These are phyloP conservation scores for Furnarius figulus DNA, from an alignment of 2,113 vertebrate species.

Conservation along the genomic window DNA sequence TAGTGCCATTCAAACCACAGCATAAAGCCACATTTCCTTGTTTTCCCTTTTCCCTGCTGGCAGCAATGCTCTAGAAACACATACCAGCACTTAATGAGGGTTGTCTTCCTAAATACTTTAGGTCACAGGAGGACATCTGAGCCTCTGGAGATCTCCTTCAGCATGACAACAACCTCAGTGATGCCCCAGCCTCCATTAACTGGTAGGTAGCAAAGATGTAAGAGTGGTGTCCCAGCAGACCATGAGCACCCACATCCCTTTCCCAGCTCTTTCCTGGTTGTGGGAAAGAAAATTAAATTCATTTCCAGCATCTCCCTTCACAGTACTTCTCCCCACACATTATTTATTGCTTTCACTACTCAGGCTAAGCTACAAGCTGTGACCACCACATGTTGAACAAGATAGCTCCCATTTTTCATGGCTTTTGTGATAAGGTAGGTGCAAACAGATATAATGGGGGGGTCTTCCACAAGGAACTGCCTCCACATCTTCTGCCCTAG, in stretches of 20 bases:
- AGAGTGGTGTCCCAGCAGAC: not conserved
- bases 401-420: not conserved
- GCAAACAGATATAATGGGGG: not conserved
- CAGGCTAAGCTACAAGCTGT: not conserved
- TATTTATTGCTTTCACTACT: not conserved
- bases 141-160: not conserved
- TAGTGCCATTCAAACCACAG: not conserved
- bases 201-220: not conserved
- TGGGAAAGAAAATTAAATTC: not conserved
- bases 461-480: not conserved
- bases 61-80: not conserved
- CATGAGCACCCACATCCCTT: not conserved
- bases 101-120: not conserved
- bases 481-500: not conserved
- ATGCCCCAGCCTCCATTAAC: not conserved
- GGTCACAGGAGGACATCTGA: not conserved
- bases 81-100: not conserved
- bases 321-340: accelerated
- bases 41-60: not conserved
- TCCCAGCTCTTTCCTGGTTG: not conserved
- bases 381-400: not conserved
- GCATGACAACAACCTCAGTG: not conserved
- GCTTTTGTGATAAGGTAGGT: not conserved
- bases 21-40: not conserved
- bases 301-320: not conserved